phyloP scores from a whole-genome alignment of 2,113 vertebrate species.

The Pungitius pungitius region DNA sequence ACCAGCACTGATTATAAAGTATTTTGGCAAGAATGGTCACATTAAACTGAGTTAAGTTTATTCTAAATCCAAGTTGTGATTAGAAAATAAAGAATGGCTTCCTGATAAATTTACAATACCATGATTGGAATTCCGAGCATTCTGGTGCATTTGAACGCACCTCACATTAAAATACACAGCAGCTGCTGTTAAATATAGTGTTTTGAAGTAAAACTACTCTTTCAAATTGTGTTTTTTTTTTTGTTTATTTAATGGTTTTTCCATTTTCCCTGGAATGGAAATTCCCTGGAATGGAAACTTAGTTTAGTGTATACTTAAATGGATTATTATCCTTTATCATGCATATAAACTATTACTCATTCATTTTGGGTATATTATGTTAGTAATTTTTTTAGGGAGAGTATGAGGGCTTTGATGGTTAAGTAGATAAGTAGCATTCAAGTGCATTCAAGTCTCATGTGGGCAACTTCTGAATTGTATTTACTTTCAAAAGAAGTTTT shows the following conservation, averaged over 20 bases:
- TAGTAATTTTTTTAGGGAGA: background rate
- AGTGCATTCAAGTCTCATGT: background rate
- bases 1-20: background rate
- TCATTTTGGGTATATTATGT: background rate
- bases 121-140: background rate
- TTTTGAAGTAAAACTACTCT: too few species aligned
- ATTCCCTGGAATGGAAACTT: too few species aligned
- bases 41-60: background rate
- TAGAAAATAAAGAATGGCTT: background rate
- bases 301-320: background rate
- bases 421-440: too few species aligned
- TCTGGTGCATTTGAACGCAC: background rate
- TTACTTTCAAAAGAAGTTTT: constrained; percentile 3
- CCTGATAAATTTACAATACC: background rate
- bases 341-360: background rate
- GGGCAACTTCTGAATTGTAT: background rate
- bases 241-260: background rate
- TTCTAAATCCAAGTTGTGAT: background rate
- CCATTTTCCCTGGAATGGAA: too few species aligned
- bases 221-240: too few species aligned
- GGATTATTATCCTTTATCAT: background rate
- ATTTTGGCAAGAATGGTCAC: background rate
- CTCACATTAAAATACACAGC: background rate
- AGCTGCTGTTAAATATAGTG: background rate
- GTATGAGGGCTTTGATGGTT: background rate